These are phyloP conservation scores for Torymus texanus DNA, from an alignment of 2,888 invertebrate genomes.

Conservation along the genomic window DNA sequence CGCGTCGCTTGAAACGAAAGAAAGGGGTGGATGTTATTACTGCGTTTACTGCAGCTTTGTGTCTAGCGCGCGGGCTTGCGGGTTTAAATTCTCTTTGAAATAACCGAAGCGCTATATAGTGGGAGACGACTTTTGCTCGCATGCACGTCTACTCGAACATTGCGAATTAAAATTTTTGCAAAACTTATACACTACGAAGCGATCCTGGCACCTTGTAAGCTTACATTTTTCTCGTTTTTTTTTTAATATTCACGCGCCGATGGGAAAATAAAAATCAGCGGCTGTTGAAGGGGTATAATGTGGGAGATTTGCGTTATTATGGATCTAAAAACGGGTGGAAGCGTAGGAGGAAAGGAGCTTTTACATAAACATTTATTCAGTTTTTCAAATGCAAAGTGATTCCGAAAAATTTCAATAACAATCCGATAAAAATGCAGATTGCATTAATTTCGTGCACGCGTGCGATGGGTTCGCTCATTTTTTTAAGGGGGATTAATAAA, in stretches of 20 bases:
- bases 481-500: slow-evolving; percentile 3
- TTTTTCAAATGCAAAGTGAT: slow-evolving; percentile 43
- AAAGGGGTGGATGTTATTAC: slow-evolving; percentile 3
- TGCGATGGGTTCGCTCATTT: neutral
- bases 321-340: slow-evolving; percentile 20
- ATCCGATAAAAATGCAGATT: slow-evolving; percentile 44
- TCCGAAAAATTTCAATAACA: slow-evolving; percentile 47
- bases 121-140: neutral
- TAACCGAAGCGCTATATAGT: neutral
- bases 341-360: slow-evolving; percentile 5
- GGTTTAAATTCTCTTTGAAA: neutral
- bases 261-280: no score
- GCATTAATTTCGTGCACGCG: slow-evolving; percentile 40
- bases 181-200: no score
- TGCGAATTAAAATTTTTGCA: no score
- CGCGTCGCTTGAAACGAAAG: slow-evolving; percentile 10
- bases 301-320: slow-evolving; percentile 37
- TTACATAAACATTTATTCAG: slow-evolving; percentile 50
- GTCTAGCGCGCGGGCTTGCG: neutral
- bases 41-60: slow-evolving; percentile 17
- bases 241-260: no score
- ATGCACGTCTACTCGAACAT: no score
- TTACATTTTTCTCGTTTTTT: no score
- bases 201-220: no score
- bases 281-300: slow-evolving; percentile 4